Evolutionary conservation across 2,113 vertebrate genomes (phyloP).

Genomic region (Boulengeromyrus knoepffleri): DNA sequence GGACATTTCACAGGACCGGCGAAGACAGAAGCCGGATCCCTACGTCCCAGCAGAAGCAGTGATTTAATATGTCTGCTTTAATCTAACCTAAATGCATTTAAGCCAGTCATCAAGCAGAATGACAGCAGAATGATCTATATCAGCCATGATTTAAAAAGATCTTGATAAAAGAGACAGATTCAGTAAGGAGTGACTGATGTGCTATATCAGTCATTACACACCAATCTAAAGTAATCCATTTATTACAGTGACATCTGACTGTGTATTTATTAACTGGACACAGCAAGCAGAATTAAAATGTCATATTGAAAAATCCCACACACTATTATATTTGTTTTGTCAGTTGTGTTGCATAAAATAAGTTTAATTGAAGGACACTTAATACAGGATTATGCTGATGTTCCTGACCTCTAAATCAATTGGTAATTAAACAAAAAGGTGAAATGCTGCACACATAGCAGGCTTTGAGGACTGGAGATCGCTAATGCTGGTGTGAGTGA

Average conservation of each 20-base stretch:
- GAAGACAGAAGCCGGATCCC: background rate
- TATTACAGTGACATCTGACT: background rate
- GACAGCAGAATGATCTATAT: background rate
- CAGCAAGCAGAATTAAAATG: background rate
- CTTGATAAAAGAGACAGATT: background rate
- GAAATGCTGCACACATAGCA: background rate
- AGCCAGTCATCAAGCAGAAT: background rate
- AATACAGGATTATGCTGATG: background rate
- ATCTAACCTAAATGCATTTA: background rate
- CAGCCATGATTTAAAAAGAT: background rate
- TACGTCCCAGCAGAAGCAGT: background rate
- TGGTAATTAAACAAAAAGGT: background rate
- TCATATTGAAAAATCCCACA: background rate
- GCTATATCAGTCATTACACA: background rate
- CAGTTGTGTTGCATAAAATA: background rate
- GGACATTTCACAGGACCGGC: background rate
- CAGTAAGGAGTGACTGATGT: background rate
- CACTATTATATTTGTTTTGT: background rate
- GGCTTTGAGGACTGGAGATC: background rate
- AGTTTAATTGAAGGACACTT: background rate
- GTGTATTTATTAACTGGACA: background rate
- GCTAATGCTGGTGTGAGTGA: background rate
- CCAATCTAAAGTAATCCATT: constrained; percentile 1
- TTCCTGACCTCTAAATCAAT: background rate
- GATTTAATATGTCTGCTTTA: background rate